Base-by-base conservation (phyloP, 2,113 vertebrate species). In the Delphinus delphis region DNA sequence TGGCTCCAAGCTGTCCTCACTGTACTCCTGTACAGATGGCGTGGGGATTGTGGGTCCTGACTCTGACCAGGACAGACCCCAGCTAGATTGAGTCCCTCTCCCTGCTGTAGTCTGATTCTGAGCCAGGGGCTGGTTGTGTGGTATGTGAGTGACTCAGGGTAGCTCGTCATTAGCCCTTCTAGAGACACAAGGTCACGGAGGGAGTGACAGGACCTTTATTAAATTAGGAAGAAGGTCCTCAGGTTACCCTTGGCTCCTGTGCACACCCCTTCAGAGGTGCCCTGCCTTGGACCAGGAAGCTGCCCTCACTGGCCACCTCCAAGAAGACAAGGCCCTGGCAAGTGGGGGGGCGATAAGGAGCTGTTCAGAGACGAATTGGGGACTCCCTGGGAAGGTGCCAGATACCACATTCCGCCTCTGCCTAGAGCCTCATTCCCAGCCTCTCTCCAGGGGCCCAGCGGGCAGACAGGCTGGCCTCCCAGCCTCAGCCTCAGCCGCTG, bases 331-430 rank as follows among this genome's bases (percentile, higher is more conserved):
- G 79, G 41, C 60, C 77, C 76, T 93, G 74, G 82, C 80, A 38
- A 65, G 63, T 47, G 14, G 74, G 60, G 58, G 6, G 4, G 15
- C 50, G 68, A 53, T 62, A 88, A 76, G 0, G 25, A 96, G 67
- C 85, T 63, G 17, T n/a, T 80, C 62, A 63, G 88, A 96, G 90
- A 81, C 7, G 12, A 62, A 76, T 53, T 84, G 53, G 74, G 88
- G 74, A 70, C 90, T 91, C 77, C 79, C 58, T 85, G 96, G 94
- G 86, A 95, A 96, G 53, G 68, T 90, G 79, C 79, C 73, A 95
- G 90, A 97, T 28, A 47, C 65, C 55, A 55, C 79, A 73, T 89
- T 74, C 80, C 0, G 1, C 74, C 44, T 93, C 71, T 87, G 88
- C 60, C 77, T 67, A 5, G 70, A 96, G 71, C 60, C 85, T 92